Evolutionary conservation across 2,888 invertebrate species (phyloP), one percentile per base, ranked within the genome.

Genomic region (Parnassius mnemosyne): DNA sequence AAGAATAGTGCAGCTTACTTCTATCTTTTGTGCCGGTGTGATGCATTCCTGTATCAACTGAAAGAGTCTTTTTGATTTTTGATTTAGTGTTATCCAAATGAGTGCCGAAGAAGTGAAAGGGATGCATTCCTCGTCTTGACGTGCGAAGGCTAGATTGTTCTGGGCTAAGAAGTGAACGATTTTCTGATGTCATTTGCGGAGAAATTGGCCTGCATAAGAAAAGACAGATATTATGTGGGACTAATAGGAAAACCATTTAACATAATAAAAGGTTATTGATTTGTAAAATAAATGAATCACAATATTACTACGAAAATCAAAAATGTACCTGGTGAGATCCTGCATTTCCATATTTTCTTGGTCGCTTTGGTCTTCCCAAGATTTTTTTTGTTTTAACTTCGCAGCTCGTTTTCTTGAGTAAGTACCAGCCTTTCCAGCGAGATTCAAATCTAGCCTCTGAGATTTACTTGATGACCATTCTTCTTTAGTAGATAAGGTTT

Each of bases 311-410:
- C 20, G 2, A 20, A 20, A 20, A 20, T 34, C 7, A 34, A 34
- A 34, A 34, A 57, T n/a, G 11, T n/a, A 89, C 92, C 92, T 81
- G 3, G 94, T 94, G 25, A 95, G 83, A 69, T 95, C 95, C 70
- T 94, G 93, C 73, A 95, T 86, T 72, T 95, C 94, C 75, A 94
- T 89, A 16, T 93, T 93, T 71, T 95, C 95, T 68, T 94, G 94
- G 70, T 94, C 94, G 64, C 94, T 94, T 66, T 94, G 94, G 66
- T 95, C 94, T 68, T 95, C 95, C 95, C 95, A 95, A 7, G 95
- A 94, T 67, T 93, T 91, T 47, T 92, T 88, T 65, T 93, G 93
- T 62, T 85, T 87, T 42, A 92, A 70, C 66, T 89, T 92, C 2
- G 87, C 89, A 2, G 90, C 91, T 43, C 89, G 78, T 68, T 87